Evolutionary conservation across 2,888 invertebrate genomes (phyloP).

Genomic region (Tetranychus piercei): DNA sequence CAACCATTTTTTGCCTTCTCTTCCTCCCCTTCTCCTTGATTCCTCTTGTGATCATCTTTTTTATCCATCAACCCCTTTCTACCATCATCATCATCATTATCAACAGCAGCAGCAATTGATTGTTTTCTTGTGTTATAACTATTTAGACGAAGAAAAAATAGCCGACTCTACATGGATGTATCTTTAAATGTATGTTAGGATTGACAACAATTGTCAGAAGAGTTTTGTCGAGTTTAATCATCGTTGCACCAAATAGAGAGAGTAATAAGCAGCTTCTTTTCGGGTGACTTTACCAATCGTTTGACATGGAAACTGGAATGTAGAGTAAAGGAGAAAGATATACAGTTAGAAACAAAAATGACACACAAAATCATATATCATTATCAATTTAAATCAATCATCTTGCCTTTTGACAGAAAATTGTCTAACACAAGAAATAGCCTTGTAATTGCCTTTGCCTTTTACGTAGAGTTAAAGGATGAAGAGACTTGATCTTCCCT

Average conservation of each 20-base stretch:
- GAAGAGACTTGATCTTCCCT: background rate
- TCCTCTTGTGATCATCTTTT: background rate
- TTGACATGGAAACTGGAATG: background rate
- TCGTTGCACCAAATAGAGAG: too few relatives aligned
- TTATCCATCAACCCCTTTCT: background rate
- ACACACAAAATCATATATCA: background rate
- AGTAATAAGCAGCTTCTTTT: background rate
- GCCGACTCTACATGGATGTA: background rate
- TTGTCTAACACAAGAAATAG: background rate
- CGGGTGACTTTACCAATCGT: background rate
- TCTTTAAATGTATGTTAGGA: background rate
- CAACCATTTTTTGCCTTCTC: background rate
- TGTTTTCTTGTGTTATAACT: background rate
- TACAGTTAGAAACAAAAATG: background rate
- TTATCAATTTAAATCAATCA: slow-evolving; percentile 1
- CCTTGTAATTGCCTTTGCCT: background rate
- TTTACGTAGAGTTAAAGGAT: background rate
- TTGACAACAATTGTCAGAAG: background rate
- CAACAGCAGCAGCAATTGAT: background rate
- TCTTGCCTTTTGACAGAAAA: background rate
- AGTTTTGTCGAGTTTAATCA: too few relatives aligned
- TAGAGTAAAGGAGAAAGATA: background rate
- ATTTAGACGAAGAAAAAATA: too few relatives aligned
- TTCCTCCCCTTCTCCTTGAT: background rate
- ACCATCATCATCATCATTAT: slow-evolving; percentile 6